Base-by-base conservation (phyloP, 2,113 vertebrate species). In the Phaethornis superciliosus region DNA sequence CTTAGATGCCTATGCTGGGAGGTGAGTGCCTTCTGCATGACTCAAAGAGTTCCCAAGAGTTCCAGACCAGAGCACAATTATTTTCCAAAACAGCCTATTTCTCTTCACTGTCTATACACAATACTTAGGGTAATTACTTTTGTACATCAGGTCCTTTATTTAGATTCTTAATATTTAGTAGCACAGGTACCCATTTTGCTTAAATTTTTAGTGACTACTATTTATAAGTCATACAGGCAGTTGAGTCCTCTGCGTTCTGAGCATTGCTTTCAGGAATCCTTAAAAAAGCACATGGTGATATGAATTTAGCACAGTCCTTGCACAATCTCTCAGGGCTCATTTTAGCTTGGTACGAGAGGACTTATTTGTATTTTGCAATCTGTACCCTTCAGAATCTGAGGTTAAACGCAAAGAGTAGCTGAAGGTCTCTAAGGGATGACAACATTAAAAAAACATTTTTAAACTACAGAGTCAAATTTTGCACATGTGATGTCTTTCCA, bases 1-100 rank as follows among this genome's bases (percentile, higher is more conserved):
- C 23, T 70, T 49, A 88, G 90, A 93, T 90, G 79, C 79, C 90
- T 77, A 5, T 2, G 7, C 8, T 63, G 92, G 81, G 92, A 95
- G 85, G 64, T 77, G 85, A 95, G 76, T 90, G 79, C 85, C 68
- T 96, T 74, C 46, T 77, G 90, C 68, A 88, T 85, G 90, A 95
- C 82, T 93, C 88, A 91, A 93, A 9, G 55, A 83, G 35, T 59
- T 86, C 27, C 51, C 56, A 42, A 47, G 70, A 87, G 40, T 82
- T 93, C 27, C 35, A 9, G 78, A 56, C 68, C 27, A 88, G 22
- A 82, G 46, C 22, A 40, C 23, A 74, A 51, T 51, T 80, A 82
- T 82, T 77, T 95, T 82, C 46, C 4, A 6, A 74, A 93, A 63
- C 28, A 90, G 47, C 37, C 19, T 46, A 24, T 55, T 94, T 82